phyloP scores from a whole-genome alignment of 1,140 invertebrate genomes.

The Pseudoatta argentina region DNA sequence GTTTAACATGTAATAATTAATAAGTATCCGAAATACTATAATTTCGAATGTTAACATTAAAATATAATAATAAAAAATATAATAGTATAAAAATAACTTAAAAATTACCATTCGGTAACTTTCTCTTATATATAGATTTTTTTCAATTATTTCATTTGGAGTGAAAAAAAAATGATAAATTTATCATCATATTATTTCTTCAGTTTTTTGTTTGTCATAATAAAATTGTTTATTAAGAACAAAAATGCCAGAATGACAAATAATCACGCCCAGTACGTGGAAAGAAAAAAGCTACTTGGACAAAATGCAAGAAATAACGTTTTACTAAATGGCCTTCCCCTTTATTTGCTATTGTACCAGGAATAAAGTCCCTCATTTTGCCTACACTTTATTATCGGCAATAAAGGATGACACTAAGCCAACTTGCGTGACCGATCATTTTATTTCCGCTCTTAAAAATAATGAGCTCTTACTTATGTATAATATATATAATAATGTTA shows the following conservation, averaged over 20 bases:
- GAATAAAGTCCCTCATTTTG: slow-evolving; percentile 19
- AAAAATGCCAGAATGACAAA: slow-evolving; percentile 22
- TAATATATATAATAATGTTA: not conserved
- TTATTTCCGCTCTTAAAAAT: slow-evolving; percentile 28
- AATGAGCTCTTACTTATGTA: slow-evolving; percentile 18
- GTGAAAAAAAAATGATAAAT: not conserved
- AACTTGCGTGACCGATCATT: not conserved
- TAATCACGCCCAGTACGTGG: not conserved
- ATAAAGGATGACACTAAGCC: slow-evolving; percentile 26
- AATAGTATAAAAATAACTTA: no score
- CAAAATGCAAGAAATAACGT: slow-evolving; percentile 46
- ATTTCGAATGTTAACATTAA: no score
- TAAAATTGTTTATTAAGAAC: slow-evolving; percentile 3
- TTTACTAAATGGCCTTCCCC: slow-evolving; percentile 22
- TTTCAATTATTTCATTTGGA: not conserved
- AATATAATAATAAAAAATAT: no score
- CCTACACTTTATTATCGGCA: slow-evolving; percentile 10
- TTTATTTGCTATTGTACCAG: slow-evolving; percentile 35
- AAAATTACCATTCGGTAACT: not conserved
- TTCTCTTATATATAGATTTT: not conserved
- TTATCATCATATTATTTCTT: not conserved
- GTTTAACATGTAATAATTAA: not conserved
- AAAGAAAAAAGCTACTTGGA: slow-evolving; percentile 11
- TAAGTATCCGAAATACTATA: no score
- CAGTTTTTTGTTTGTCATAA: not conserved